Evolutionary conservation across 2,797 vertebrate species (phyloP), one percentile per base, ranked within the genome.

Genomic region (Jordanella pulchra): DNA sequence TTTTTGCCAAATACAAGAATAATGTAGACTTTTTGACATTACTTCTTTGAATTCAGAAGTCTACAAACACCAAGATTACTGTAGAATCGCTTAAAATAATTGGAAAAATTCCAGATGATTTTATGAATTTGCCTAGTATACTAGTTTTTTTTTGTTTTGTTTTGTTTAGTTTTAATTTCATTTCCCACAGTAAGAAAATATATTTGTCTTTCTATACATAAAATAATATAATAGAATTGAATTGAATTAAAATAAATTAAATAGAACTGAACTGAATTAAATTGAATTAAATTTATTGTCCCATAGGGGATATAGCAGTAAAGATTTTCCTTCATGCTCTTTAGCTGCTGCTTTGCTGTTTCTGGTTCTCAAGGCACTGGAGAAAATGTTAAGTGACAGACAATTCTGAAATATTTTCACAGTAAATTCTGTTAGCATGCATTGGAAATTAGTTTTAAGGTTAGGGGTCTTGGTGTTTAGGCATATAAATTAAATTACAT

Each of bases 401-500:
- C 6, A 10, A 68, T 42, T 27, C 35, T 44, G 39, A 44, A 5
- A 17, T 23, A 17, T 28, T 1, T 45, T 69, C 51, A 25, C 30
- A 54, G 66, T 3, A 47, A 54, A 42, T 42, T 42, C 23, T 68
- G 7, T 54, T 27, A 11, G 13, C 15, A 27, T 25, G 42, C 42
- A n/a, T 54, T 23, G 39, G 23, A 39, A 54, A 27, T 4, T 5
- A 18, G 6, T 14, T 53, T 68, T 21, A 23, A 54, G 50, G 5
- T 7, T 3, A 35, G 35, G 48, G 47, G 15, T 35, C 25, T 67
- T 32, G 23, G 14, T 53, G n/a, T 27, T 68, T 55, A 44, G 39
- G 23, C 51, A 42, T 32, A 54, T 10, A 69, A 42, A 71, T 71
- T 25, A 50, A n/a, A 14, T 51, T n/a, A 63, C 45, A 39, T 32